Conservation (phyloP, 2,113 vertebrate genomes). For the Hippocampus mohnikei region DNA sequence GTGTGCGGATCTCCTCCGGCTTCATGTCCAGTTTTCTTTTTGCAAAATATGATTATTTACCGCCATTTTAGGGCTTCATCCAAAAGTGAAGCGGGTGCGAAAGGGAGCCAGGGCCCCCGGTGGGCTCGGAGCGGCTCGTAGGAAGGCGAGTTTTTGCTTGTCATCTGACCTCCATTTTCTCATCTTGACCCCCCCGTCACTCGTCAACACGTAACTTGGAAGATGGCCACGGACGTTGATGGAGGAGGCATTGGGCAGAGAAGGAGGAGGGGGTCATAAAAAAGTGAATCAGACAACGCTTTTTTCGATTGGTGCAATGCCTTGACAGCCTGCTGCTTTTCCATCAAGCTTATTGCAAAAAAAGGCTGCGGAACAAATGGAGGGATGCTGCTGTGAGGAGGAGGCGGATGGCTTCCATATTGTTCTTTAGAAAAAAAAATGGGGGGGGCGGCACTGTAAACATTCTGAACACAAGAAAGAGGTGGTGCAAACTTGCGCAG, state of each 20-base stretch:
- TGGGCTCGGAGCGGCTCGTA: slow-evolving; percentile 31
- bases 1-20: no score
- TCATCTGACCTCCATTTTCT: slow-evolving; percentile 60
- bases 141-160: slow-evolving; percentile 41
- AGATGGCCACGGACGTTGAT: slow-evolving; percentile 42
- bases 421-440: neutral
- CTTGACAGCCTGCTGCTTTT: neutral
- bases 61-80: slow-evolving; percentile 29
- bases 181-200: slow-evolving; percentile 40
- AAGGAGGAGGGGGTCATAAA: neutral
- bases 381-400: neutral
- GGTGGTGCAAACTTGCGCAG: no score
- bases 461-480: no score
- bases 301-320: neutral
- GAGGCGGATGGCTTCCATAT: neutral
- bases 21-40: neutral
- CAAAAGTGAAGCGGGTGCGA: slow-evolving; percentile 18
- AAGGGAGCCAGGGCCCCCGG: neutral
- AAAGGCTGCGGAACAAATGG: neutral
- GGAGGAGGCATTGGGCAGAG: slow-evolving; percentile 19
- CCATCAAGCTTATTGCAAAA: neutral
- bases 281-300: neutral
- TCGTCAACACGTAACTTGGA: slow-evolving; percentile 8
- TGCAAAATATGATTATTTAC: slow-evolving; percentile 14
- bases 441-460: no score